Percentiles rank a stretch among this genome's conserved stretches.
Conservation (phyloP, 2,797 vertebrate species). For the Megaceryle alcyon region DNA sequence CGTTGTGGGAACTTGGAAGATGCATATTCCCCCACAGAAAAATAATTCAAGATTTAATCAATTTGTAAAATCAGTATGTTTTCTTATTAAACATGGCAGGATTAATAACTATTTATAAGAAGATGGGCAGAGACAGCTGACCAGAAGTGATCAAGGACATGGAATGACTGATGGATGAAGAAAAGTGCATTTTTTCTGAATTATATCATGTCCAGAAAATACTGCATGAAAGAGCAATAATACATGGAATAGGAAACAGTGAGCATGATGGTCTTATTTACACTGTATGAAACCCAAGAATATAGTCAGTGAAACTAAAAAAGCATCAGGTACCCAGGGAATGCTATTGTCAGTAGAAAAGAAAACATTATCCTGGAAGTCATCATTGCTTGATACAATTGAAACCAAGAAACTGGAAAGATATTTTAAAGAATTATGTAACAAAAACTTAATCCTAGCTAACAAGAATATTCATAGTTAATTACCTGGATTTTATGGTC, state of each 20-base stretch:
- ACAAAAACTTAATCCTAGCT: neutral
- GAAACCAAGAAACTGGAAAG: neutral
- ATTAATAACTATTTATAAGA: neutral
- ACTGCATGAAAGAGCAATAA: neutral
- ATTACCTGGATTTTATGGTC: neutral
- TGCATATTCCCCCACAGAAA: neutral
- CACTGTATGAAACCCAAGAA: neutral
- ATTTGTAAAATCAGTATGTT: neutral
- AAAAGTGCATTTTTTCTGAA: no score
- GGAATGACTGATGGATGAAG: neutral
- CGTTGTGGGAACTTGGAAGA: neutral
- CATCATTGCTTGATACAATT: accelerated
- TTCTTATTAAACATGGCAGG: neutral
- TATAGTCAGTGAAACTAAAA: neutral
- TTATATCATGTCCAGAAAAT: neutral
- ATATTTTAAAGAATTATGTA: neutral
- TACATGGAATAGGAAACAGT: neutral
- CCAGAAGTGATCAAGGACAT: neutral
- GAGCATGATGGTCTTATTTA: neutral
- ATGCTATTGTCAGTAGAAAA: neutral
- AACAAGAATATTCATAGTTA: neutral
- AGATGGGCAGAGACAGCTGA: neutral
- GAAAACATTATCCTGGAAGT: neutral
- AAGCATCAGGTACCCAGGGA: neutral
- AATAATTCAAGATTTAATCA: neutral